phyloP scores from a whole-genome alignment of 1,140 invertebrate species.

The Dreissena polymorpha region DNA sequence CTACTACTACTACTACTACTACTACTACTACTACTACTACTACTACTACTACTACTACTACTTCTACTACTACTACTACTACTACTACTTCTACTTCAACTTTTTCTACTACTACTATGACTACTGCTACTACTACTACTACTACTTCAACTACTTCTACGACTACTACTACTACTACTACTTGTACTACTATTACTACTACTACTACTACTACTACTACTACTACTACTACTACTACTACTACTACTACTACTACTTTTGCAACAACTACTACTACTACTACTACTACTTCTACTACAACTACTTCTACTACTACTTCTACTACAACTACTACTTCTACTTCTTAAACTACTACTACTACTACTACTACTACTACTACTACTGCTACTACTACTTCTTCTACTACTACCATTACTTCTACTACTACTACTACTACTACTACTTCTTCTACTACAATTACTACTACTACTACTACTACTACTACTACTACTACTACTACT shows the following conservation, averaged over 20 bases:
- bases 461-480: too few species aligned
- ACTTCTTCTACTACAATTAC: too few species aligned
- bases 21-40: conserved; percentile 46
- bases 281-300: neutral
- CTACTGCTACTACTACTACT: conserved; percentile 37
- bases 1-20: conserved; percentile 55
- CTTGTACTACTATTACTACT: conserved; percentile 16
- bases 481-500: too few species aligned
- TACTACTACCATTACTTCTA: too few species aligned
- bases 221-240: neutral
- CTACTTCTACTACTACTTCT: neutral
- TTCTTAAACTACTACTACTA: too few species aligned
- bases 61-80: conserved; percentile 48
- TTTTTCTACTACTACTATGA: too few species aligned
- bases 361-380: neutral
- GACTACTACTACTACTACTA: conserved; percentile 33
- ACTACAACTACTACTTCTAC: neutral
- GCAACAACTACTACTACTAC: too few species aligned
- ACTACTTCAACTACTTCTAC: neutral
- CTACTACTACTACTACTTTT: conserved; percentile 18
- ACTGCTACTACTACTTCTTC: too few species aligned
- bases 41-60: conserved; percentile 52
- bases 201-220: conserved; percentile 8
- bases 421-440: too few species aligned
- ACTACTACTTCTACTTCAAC: conserved; percentile 53